Base-by-base conservation (phyloP, 1,140 invertebrate genomes). In the Agrypnia vestita region DNA sequence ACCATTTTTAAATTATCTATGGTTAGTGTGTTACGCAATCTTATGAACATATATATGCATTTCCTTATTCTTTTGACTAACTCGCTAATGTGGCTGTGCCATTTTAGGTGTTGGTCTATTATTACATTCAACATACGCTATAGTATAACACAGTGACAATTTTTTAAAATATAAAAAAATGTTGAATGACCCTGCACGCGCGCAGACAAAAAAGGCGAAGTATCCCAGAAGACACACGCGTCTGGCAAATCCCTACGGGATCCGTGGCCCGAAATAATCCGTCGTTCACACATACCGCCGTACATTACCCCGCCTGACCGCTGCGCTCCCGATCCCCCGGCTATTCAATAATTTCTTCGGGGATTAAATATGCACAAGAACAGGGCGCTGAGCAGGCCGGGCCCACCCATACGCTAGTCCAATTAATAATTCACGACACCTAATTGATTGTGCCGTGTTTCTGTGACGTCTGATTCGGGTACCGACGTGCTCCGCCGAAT, bases 401-500 rank as follows among this genome's bases (percentile, higher is more conserved):
- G 13, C 55, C 25, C 13, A 47, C 3, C 44, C 56, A 55, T 51
- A 47, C 35, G 7, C 47, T 55, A 25, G 8, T 7, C 12, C 15
- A 43, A 55, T 78, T 25, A 72, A 78, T 78, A 71, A 78, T 78
- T 55, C 76, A 78, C n/a, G 64, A 46, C 62, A 15, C 25, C 53
- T 78, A 72, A 78, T 78, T 78, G 67, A 78, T 78, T 72, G 75
- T 67, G 35, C 64, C 67, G 62, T 59, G 76, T 78, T 51, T 59
- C 13, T 19, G 67, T 49, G 11, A 67, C 44, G 17, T 71, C 49
- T 71, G 67, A 71, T 71, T 71, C 19, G 0, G 62, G 67, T 19
- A 71, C 17, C 25, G 67, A n/a, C 25, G 3, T 43, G 61, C 35
- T 13, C 46, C 21, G 35, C 25, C 25, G 4, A 43, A 11, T 43